Percentiles rank a stretch among this genome's conserved stretches.
Conservation (phyloP, 2,888 invertebrate genomes). For the Melanargia galathea region DNA sequence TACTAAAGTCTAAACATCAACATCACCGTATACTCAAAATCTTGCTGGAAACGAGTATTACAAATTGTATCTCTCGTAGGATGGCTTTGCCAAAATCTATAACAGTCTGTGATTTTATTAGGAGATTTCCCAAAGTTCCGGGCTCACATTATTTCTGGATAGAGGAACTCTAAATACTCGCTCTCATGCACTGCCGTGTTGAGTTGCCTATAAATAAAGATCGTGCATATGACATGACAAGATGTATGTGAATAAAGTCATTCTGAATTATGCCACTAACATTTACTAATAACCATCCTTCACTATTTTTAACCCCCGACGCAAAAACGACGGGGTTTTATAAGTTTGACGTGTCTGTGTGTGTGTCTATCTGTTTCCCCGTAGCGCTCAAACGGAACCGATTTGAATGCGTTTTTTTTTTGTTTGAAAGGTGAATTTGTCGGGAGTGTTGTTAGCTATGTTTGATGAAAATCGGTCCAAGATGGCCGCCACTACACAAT, state of each 20-base stretch:
- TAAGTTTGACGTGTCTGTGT: too few species aligned
- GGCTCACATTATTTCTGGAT: conserved; percentile 42
- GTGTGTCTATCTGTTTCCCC: too few species aligned
- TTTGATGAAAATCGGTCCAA: too few species aligned
- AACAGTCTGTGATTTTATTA: conserved; percentile 43
- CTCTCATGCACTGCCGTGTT: conserved; percentile 38
- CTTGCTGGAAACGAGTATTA: conserved; percentile 30
- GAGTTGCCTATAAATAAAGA: conserved; percentile 41
- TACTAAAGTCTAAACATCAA: background rate
- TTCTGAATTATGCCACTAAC: conserved; percentile 34
- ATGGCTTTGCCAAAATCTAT: conserved; percentile 42
- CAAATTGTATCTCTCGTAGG: conserved; percentile 34
- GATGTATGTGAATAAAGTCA: conserved; percentile 35
- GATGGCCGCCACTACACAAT: too few species aligned
- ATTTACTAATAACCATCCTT: background rate
- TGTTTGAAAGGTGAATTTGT: too few species aligned
- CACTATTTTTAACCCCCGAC: too few species aligned
- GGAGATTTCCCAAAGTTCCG: conserved; percentile 42
- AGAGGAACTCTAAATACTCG: conserved; percentile 39
- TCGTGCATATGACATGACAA: conserved; percentile 38
- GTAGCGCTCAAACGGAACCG: too few species aligned
- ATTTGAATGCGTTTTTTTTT: too few species aligned
- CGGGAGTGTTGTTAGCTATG: too few species aligned
- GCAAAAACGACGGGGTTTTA: too few species aligned
- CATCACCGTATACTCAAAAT: conserved; percentile 15